Evolutionary conservation across 2,797 vertebrate genomes (phyloP), one percentile per base, ranked within the genome.

Genomic region (Tolypeutes matacus): DNA sequence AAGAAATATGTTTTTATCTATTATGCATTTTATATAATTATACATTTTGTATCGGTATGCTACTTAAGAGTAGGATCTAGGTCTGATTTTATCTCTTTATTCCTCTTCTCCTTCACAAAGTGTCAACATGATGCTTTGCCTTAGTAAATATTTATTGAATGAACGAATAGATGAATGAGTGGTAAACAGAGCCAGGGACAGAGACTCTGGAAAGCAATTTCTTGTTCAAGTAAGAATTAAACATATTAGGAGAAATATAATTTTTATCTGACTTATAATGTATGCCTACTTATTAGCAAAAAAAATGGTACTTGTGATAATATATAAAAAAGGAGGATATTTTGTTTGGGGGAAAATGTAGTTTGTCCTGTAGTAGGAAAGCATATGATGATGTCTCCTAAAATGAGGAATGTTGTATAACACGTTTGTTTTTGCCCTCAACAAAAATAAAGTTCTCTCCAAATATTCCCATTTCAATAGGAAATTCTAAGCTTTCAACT

Each of bases 371-470:
- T 60, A 91, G 31, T 65, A 58, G 21, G 64, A 15, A 60, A 9
- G 9, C 23, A n/a, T 31, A 15, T 34, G 60, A 46, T 46, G 17
- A 67, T 60, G 14, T 5, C 17, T 82, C 53, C 27, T 83, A 14
- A 77, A 58, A 56, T 81, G 51, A 86, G 29, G 12, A 85, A 46
- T 85, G 65, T 56, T 60, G 29, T 62, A 15, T 72, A 89, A 60
- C 51, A 62, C 21, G 17, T 83, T 91, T 95, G 29, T 21, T 23
- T 93, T 95, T 70, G 46, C 49, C 27, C 65, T 87, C 29, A 69
- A 17, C 10, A 77, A 15, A 91, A 80, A 87, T 29, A 6, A 1
- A 42, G 6, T 17, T 72, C 78, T 92, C 72, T 73, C 15, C 39
- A 31, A 67, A 69, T 62, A 53, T 10, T 84, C 2, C 1, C 20